Evolutionary conservation across 2,113 vertebrate species (phyloP), one percentile per base, ranked within the genome.

Genomic region (Irena cyanogastra): DNA sequence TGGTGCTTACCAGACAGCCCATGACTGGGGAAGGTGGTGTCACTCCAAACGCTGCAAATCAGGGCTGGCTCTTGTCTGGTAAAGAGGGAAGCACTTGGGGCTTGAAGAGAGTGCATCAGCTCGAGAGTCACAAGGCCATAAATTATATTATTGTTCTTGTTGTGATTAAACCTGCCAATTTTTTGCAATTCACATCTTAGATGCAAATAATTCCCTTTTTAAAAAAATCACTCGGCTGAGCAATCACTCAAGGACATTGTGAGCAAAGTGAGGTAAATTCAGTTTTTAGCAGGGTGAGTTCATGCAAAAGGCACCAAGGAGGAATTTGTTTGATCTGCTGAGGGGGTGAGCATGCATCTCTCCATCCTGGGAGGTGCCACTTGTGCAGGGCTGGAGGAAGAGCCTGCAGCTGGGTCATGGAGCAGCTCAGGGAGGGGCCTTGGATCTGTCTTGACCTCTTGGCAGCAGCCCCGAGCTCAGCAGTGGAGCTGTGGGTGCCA

Each of bases 141-240:
- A 90, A 92, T 93, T 69, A 23, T 69, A 7, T 87, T 85, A 84
- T 71, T 89, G 61, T 89, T 94, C 83, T 72, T 65, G 61, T 75
- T 79, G 76, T 80, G 79, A 88, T 95, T 94, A 96, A 93, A 91
- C 92, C 85, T 88, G 88, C 91, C 89, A 80, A 57, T 95, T 96
- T 69, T 78, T 93, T 69, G 50, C 85, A 72, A 28, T 93, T 91
- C 85, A 66, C 59, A 60, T 64, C 79, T 86, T 30, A 33, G 75
- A 79, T 86, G 66, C 66, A 79, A 61, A 89, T 45, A 69, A 49
- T 87, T 94, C 72, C 47, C 52, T 37, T 12, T 96, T 74, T 72
- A 52, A 83, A 83, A 78, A 79, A 83, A 66, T 22, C n/a, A 49
- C 42, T 61, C 21, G 13, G 83, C 68, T 93, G 85, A 93, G 88